phyloP scores from a whole-genome alignment of 2,888 invertebrate species.

The Acrobasis consociella region DNA sequence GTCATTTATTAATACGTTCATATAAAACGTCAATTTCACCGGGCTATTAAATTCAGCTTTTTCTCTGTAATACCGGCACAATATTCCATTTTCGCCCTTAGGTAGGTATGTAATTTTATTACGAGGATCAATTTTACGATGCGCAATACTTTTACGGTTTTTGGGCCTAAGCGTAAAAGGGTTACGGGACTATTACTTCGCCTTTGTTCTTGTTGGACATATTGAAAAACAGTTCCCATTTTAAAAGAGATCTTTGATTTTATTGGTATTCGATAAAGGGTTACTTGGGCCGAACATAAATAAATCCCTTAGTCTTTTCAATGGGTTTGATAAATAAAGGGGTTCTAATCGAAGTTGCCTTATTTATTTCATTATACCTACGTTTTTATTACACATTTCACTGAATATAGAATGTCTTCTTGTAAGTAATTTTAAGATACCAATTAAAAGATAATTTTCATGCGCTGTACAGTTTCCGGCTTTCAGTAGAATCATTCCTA shows the following conservation, averaged over 20 bases:
- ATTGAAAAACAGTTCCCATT: slow-evolving; percentile 31
- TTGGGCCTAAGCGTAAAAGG: slow-evolving; percentile 71
- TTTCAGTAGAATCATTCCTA: too few relatives aligned
- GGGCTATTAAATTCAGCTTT: slow-evolving; percentile 48
- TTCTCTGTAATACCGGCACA: slow-evolving; percentile 50
- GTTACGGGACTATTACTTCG: slow-evolving; percentile 54
- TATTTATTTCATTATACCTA: background rate
- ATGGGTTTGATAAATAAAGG: background rate
- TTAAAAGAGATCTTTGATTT: slow-evolving; percentile 30
- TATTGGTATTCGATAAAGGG: slow-evolving; percentile 26
- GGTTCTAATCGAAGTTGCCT: background rate
- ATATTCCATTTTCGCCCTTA: slow-evolving; percentile 70
- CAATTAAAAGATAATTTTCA: too few relatives aligned
- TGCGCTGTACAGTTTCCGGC: too few relatives aligned
- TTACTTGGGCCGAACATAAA: slow-evolving; percentile 13
- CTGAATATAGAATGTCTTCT: too few relatives aligned
- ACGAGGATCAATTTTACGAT: slow-evolving; percentile 70
- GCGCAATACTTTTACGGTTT: slow-evolving; percentile 73
- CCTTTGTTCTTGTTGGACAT: slow-evolving; percentile 48
- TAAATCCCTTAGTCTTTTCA: slow-evolving; percentile 4
- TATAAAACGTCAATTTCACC: slow-evolving; percentile 33
- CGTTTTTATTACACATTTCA: background rate
- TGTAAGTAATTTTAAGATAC: too few relatives aligned
- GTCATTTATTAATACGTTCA: slow-evolving; percentile 26
- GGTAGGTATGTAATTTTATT: slow-evolving; percentile 70